Conservation (phyloP, 1,140 invertebrate genomes). For the Drosophila mauritiana region DNA sequence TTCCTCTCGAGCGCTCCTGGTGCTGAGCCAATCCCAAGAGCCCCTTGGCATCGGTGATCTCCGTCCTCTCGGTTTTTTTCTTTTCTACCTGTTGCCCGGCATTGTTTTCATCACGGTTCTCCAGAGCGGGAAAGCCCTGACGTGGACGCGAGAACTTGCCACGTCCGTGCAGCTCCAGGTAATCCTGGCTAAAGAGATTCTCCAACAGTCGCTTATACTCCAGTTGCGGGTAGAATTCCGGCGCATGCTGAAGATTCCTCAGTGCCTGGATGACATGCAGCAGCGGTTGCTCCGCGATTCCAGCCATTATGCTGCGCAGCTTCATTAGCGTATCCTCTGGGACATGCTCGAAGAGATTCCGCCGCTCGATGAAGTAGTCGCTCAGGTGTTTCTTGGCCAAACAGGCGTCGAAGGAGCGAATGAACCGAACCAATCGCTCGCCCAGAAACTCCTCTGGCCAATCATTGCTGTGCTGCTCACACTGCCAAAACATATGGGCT, state of each 20-base stretch:
- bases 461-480: conserved; percentile 88
- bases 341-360: conserved; percentile 90
- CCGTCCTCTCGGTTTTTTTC: neutral
- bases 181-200: conserved; percentile 86
- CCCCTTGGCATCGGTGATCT: conserved; percentile 50
- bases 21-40: conserved; percentile 70
- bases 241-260: conserved; percentile 87
- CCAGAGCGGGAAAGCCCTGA: neutral
- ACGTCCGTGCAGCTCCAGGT: conserved; percentile 82
- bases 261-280: conserved; percentile 89
- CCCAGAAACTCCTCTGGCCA: conserved; percentile 90
- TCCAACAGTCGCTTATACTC: conserved; percentile 87
- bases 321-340: conserved; percentile 87
- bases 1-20: conserved; percentile 58
- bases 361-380: conserved; percentile 90
- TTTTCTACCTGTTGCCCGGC: neutral
- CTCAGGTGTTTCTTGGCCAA: conserved; percentile 86
- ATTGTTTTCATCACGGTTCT: conserved; percentile 2
- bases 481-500: conserved; percentile 91
- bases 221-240: conserved; percentile 88
- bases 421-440: conserved; percentile 87
- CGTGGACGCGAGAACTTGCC: conserved; percentile 57
- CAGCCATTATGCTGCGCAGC: conserved; percentile 88
- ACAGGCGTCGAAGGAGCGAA: conserved; percentile 87
- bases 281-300: conserved; percentile 89